A percentile compares a stretch with the other conserved stretches of the same genome.
Evolutionary conservation across 2,113 vertebrate genomes (phyloP).

Genomic region (Xerus inauris): DNA sequence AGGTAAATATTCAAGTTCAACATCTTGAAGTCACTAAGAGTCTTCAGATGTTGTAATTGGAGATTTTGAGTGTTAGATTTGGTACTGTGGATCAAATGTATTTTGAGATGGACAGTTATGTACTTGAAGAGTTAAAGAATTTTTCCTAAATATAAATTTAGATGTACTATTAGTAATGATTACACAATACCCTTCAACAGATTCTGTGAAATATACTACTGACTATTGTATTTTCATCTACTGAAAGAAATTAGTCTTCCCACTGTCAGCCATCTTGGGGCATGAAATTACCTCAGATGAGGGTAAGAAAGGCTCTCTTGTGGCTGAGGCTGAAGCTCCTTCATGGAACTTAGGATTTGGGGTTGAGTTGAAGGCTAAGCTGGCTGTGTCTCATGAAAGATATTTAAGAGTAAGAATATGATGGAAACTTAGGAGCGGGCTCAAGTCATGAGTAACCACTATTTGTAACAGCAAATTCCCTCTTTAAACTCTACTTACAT

Average conservation of each 20-base stretch:
- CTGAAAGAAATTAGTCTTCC: neutral
- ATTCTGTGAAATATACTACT: neutral
- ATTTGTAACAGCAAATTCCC: neutral
- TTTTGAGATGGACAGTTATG: neutral
- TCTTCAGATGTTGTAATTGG: neutral
- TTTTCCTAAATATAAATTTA: neutral
- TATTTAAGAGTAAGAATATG: neutral
- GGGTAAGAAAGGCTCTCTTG: neutral
- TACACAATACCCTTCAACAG: neutral
- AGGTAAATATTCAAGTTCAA: neutral
- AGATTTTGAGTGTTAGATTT: neutral
- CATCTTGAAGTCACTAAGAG: neutral
- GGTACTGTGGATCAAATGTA: neutral
- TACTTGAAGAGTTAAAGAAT: neutral
- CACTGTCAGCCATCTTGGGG: neutral
- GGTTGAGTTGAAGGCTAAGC: neutral
- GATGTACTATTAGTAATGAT: neutral
- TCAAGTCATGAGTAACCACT: neutral
- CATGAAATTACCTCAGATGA: neutral
- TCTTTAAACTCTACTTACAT: neutral
- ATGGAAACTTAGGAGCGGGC: neutral
- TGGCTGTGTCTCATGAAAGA: neutral
- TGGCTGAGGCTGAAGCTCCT: neutral
- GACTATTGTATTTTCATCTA: neutral
- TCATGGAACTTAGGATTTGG: neutral